phyloP scores from a whole-genome alignment of 2,113 vertebrate species.

The Tragelaphus scriptus region DNA sequence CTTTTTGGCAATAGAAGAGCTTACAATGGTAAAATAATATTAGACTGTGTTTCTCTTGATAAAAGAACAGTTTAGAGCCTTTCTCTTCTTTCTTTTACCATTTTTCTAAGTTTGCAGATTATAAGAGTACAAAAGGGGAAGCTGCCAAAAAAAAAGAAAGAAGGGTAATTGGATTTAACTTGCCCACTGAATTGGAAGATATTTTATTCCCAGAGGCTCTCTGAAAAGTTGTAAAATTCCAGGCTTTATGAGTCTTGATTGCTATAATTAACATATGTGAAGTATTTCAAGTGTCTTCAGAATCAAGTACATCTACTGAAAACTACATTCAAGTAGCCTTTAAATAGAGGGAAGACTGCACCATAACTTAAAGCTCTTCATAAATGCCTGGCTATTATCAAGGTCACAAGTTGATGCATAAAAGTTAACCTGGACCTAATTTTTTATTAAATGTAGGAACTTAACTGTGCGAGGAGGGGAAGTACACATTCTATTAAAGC shows the following conservation, averaged over 20 bases:
- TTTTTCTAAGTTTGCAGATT: conserved; percentile 18
- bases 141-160: not conserved
- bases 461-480: not conserved
- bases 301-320: not conserved
- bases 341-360: not conserved
- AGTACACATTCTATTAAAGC: not conserved
- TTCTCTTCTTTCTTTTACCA: not conserved
- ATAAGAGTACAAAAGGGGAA: not conserved
- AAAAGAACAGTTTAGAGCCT: not conserved
- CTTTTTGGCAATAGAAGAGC: not conserved
- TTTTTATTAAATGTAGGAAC: not conserved
- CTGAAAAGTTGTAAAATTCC: conserved; percentile 25
- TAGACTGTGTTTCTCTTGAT: not conserved
- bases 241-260: conserved; percentile 33
- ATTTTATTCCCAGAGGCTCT: not conserved
- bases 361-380: not conserved
- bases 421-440: not conserved
- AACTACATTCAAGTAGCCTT: not conserved
- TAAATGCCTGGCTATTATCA: not conserved
- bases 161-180: conserved; percentile 14
- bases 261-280: conserved; percentile 31
- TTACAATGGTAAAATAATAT: not conserved
- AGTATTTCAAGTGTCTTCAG: conserved; percentile 19
- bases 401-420: not conserved
- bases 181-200: conserved; percentile 28